Conservation (phyloP, 2,888 invertebrate genomes). For the Odontomyia ornata region DNA sequence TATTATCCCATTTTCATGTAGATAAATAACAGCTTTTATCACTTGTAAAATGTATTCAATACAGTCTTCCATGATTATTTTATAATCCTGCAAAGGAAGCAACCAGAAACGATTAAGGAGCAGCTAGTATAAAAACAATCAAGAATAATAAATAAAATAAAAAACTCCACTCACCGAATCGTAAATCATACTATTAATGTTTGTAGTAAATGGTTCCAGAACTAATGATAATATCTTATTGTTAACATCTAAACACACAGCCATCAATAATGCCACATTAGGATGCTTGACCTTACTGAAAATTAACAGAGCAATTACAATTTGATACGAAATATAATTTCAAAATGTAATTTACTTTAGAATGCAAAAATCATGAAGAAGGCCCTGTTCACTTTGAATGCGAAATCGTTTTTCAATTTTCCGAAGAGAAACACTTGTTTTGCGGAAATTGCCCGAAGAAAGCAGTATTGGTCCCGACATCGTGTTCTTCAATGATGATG, state of each 20-base stretch:
- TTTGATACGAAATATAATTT: not conserved
- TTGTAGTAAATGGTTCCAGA: constrained; percentile 66
- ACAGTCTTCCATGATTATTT: constrained; percentile 61
- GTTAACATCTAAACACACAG: constrained; percentile 64
- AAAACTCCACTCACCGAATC: constrained; percentile 61
- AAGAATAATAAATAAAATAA: not conserved
- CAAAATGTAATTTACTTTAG: constrained; percentile 46
- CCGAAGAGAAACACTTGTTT: constrained; percentile 45
- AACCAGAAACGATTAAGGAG: not conserved
- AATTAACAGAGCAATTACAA: not conserved
- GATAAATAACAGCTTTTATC: constrained; percentile 65
- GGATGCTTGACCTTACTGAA: constrained; percentile 67
- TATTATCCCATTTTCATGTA: constrained; percentile 66
- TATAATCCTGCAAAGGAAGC: constrained; percentile 57
- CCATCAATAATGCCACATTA: constrained; percentile 67
- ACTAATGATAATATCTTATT: constrained; percentile 63
- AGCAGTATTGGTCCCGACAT: constrained; percentile 45
- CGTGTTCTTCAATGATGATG: not conserved
- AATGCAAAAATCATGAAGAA: constrained; percentile 49
- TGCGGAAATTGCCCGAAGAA: constrained; percentile 49
- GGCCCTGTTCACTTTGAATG: constrained; percentile 46
- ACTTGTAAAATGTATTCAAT: constrained; percentile 61
- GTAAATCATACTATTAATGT: constrained; percentile 65
- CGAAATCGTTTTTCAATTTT: constrained; percentile 36
- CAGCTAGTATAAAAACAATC: no score